Percentiles rank a stretch among this genome's conserved stretches.
Conservation (phyloP, 2,888 invertebrate species). For the Ectobius pallidus region DNA sequence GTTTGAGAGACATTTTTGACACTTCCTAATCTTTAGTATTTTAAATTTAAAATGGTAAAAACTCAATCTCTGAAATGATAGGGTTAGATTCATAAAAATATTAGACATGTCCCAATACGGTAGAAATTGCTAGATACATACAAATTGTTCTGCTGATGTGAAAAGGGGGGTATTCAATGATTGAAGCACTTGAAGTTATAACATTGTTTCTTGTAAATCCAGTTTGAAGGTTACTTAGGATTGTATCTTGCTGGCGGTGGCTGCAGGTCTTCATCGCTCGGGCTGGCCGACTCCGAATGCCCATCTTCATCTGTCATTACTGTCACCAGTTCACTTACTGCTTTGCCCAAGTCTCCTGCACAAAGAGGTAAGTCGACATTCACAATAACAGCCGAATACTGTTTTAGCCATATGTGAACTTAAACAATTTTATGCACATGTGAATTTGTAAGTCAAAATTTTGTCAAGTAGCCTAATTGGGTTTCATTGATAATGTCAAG, state of each 20-base stretch:
- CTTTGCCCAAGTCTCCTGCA: slow-evolving; percentile 83
- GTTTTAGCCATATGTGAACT: too few relatives aligned
- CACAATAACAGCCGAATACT: too few relatives aligned
- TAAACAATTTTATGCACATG: too few relatives aligned
- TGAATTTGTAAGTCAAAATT: too few relatives aligned
- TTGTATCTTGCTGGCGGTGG: slow-evolving; percentile 22
- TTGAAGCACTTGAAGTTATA: slow-evolving; percentile 5
- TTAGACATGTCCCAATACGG: background rate
- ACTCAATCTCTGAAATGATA: slow-evolving; percentile 18
- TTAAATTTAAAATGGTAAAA: background rate
- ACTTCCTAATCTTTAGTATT: too few relatives aligned
- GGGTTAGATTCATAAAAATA: background rate
- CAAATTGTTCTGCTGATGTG: background rate
- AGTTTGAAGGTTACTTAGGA: too few relatives aligned
- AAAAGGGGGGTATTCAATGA: background rate
- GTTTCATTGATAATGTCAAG: too few relatives aligned
- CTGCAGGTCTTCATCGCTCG: slow-evolving; percentile 23
- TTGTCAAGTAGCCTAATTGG: too few relatives aligned
- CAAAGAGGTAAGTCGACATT: slow-evolving; percentile 44
- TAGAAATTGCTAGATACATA: background rate
- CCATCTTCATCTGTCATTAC: slow-evolving; percentile 81
- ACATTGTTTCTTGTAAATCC: too few relatives aligned
- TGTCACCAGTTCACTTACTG: slow-evolving; percentile 86
- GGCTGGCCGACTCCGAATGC: slow-evolving; percentile 26
- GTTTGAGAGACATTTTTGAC: too few relatives aligned